Percentiles rank a stretch among this genome's conserved stretches.
phyloP scores from a whole-genome alignment of 2,797 vertebrate species.

The Chiloscyllium punctatum region DNA sequence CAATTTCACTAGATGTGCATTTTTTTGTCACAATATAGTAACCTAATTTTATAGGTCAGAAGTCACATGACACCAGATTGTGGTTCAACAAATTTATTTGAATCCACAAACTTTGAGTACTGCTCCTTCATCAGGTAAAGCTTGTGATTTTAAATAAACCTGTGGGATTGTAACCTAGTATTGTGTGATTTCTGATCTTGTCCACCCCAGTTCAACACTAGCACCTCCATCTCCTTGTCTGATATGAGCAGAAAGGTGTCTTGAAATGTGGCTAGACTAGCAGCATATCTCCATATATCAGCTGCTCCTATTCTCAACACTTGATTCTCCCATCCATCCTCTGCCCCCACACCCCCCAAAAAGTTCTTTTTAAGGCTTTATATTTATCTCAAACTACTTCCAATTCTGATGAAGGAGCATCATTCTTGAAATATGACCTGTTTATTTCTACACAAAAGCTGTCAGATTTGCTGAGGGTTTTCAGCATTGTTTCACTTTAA shows the following conservation, averaged over 20 bases:
- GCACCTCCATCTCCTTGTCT: too few species aligned
- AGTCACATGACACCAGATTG: too few species aligned
- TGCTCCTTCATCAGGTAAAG: too few species aligned
- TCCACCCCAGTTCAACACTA: too few species aligned
- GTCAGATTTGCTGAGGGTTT: background rate
- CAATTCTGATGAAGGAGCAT: background rate
- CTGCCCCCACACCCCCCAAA: background rate
- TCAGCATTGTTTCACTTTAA: background rate
- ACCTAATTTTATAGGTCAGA: background rate
- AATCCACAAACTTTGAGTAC: too few species aligned
- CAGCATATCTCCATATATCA: background rate
- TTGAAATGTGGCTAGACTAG: too few species aligned
- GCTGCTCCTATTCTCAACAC: background rate
- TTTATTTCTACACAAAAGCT: background rate
- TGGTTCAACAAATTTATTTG: too few species aligned
- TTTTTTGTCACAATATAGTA: background rate
- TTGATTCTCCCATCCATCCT: background rate
- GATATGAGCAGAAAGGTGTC: too few species aligned
- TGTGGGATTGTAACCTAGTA: too few species aligned
- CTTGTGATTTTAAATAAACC: too few species aligned
- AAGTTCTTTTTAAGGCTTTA: background rate
- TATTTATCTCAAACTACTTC: background rate
- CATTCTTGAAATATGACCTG: background rate
- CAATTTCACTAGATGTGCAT: background rate
- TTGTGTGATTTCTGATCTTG: too few species aligned